phyloP scores from a whole-genome alignment of 2,113 vertebrate species.

The Callipepla squamata region DNA sequence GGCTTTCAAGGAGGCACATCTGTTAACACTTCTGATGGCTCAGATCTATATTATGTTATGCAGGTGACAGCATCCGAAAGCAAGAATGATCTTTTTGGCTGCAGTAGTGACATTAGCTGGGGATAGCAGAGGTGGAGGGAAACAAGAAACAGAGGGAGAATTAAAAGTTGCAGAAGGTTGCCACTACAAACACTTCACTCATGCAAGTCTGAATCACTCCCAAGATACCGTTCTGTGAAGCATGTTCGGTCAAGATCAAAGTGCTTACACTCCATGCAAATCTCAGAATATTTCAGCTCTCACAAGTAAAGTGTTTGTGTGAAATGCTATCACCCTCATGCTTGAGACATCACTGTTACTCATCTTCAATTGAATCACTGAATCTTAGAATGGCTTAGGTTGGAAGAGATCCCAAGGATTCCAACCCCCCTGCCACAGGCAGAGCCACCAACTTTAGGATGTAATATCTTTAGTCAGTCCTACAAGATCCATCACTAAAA shows the following conservation, averaged over 20 bases:
- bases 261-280: neutral
- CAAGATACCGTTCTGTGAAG: neutral
- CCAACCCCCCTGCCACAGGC: too few species aligned
- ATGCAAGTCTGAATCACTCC: neutral
- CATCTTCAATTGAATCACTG: neutral
- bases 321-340: neutral
- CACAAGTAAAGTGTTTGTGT: neutral
- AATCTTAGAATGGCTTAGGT: too few species aligned
- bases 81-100: neutral
- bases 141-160: neutral
- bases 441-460: neutral
- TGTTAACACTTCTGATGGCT: conserved; percentile 59
- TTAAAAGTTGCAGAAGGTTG: neutral
- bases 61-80: conserved; percentile 52
- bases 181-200: neutral
- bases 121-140: neutral
- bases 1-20: conserved; percentile 46
- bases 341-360: neutral
- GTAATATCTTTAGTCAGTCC: neutral
- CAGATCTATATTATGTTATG: neutral
- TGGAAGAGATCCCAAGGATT: too few species aligned
- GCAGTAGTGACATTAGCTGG: neutral
- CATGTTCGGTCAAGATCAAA: neutral
- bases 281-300: neutral
- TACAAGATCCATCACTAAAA: neutral